Evolutionary conservation across 2,113 vertebrate genomes (phyloP).

Genomic region (Lota lota): DNA sequence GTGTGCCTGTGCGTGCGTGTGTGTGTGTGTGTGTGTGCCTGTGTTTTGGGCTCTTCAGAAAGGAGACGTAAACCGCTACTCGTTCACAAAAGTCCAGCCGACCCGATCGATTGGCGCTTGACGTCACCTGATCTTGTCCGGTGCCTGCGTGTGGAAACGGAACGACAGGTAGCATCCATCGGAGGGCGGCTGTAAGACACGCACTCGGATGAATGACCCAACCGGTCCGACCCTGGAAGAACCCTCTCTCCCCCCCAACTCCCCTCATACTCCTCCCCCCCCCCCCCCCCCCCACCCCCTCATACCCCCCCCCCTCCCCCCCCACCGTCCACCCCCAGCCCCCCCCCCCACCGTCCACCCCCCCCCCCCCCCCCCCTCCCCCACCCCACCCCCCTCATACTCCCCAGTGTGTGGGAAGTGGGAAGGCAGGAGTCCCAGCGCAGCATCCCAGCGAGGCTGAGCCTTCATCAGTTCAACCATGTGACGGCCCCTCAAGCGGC

Average conservation of each 20-base stretch:
- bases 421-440: constrained; percentile 17
- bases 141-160: constrained; percentile 4
- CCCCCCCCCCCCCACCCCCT: no score
- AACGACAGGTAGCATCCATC: constrained; percentile 34
- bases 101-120: no score
- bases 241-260: constrained; percentile 18
- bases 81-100: no score
- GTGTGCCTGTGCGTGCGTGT: neutral
- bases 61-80: no score
- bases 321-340: no score
- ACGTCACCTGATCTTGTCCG: no score
- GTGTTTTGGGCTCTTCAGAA: no score
- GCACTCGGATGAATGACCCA: constrained; percentile 6
- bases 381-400: constrained; percentile 2
- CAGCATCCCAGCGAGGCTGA: constrained; percentile 18
- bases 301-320: no score
- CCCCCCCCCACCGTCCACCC: no score
- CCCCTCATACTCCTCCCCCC: constrained; percentile 5
- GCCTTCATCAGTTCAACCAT: neutral
- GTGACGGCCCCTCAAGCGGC: constrained; percentile 38
- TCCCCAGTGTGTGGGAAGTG: constrained; percentile 9
- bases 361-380: constrained; percentile 9
- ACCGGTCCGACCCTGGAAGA: constrained; percentile 22
- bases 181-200: constrained; percentile 51
- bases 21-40: neutral